Conservation (phyloP, 2,113 vertebrate genomes). For the Tringa solitaria region DNA sequence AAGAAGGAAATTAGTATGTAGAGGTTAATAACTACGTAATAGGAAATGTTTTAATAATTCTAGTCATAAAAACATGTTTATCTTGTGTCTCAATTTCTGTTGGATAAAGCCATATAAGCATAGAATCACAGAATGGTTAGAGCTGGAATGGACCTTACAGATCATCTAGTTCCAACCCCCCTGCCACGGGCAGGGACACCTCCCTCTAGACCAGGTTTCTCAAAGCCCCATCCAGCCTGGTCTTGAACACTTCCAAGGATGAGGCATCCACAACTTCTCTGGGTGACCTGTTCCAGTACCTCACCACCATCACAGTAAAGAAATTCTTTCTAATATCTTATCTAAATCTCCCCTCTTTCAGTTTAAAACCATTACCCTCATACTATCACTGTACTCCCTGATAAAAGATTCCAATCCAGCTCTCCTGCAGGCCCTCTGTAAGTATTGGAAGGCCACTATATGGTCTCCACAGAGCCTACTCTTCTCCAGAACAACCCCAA, state of each 20-base stretch:
- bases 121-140: no score
- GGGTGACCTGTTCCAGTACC: no score
- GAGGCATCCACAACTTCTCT: no score
- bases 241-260: no score
- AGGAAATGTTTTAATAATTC: not conserved
- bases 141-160: no score
- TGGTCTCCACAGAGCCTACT: not conserved
- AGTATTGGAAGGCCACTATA: not conserved
- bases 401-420: no score
- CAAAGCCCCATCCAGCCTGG: no score
- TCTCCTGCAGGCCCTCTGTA: not conserved
- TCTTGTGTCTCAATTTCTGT: not conserved
- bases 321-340: no score
- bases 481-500: not conserved
- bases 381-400: not conserved
- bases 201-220: no score
- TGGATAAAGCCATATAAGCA: not conserved
- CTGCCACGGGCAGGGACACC: no score
- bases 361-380: not conserved
- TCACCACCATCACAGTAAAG: no score
- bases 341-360: not conserved
- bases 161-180: no score
- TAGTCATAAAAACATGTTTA: not conserved
- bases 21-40: not conserved
- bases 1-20: not conserved